These are phyloP conservation scores for Buceros bicornis DNA, from an alignment of 2,797 vertebrate species.

Conservation along the genomic window DNA sequence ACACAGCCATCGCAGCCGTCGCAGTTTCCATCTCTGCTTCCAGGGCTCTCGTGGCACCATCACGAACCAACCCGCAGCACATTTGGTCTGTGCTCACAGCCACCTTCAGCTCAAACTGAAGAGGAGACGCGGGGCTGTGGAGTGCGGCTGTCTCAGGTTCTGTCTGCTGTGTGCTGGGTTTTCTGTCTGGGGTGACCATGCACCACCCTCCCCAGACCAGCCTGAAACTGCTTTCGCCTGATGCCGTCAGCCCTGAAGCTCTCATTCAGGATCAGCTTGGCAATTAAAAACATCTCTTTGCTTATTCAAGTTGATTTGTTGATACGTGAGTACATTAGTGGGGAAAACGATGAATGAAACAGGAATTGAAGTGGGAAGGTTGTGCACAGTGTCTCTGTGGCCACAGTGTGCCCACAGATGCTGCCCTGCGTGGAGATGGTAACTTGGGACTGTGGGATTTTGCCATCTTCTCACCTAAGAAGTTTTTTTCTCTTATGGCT, in stretches of 20 bases:
- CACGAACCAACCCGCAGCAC: background rate
- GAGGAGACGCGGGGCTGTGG: fast-evolving
- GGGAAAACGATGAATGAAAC: background rate
- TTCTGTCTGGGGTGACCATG: background rate
- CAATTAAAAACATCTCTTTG: constrained; percentile 10
- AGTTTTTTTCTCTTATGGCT: background rate
- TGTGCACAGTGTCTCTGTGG: background rate
- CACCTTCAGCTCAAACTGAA: background rate
- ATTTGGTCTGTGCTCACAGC: background rate
- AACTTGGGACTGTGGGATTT: background rate
- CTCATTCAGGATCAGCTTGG: constrained; percentile 33
- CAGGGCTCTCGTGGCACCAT: background rate
- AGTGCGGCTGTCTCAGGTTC: background rate
- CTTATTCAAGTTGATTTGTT: background rate
- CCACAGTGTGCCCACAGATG: background rate
- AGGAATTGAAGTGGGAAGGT: background rate
- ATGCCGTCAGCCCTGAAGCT: background rate
- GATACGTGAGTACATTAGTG: background rate
- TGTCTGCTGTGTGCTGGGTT: background rate
- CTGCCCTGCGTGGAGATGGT: background rate
- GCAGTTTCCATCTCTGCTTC: background rate
- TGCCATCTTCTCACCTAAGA: background rate
- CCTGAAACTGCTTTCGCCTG: background rate
- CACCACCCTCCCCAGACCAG: background rate
- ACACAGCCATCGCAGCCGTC: background rate